A percentile compares a stretch with the other conserved stretches of the same genome.
Conservation (phyloP, 2,113 vertebrate genomes). For the Eurypyga helias region DNA sequence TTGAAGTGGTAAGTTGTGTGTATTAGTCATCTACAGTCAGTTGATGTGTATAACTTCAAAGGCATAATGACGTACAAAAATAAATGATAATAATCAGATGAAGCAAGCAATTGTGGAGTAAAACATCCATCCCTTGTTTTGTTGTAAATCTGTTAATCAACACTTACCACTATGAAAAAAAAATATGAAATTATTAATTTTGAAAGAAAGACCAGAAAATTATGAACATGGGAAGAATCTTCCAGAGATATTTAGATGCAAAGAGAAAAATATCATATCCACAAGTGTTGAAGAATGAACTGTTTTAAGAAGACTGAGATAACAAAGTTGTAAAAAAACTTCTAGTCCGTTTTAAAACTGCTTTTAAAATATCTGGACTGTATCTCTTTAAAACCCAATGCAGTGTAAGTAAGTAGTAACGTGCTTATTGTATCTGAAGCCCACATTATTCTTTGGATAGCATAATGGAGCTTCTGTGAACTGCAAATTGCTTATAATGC, state of each 20-base stretch:
- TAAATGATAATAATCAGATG: background rate
- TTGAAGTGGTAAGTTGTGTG: background rate
- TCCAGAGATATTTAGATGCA: background rate
- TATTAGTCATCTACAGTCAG: background rate
- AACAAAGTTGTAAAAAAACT: background rate
- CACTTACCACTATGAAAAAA: background rate
- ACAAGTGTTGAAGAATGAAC: background rate
- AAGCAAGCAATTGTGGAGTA: background rate
- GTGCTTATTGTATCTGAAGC: background rate
- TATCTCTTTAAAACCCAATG: conserved; percentile 7
- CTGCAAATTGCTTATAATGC: conserved; percentile 31
- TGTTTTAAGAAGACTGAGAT: background rate
- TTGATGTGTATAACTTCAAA: background rate
- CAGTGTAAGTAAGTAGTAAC: background rate
- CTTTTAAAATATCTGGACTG: background rate
- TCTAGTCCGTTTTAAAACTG: background rate
- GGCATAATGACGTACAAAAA: background rate
- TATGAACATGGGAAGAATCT: background rate
- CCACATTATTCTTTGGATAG: background rate
- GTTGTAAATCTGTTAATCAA: background rate
- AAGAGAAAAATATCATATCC: background rate
- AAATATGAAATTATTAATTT: background rate
- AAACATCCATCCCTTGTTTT: background rate
- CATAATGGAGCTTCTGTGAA: conserved; percentile 45
- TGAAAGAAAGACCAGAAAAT: background rate